These are phyloP conservation scores for Lucinisca nassula DNA, from an alignment of 2,888 invertebrate species.

Conservation along the genomic window DNA sequence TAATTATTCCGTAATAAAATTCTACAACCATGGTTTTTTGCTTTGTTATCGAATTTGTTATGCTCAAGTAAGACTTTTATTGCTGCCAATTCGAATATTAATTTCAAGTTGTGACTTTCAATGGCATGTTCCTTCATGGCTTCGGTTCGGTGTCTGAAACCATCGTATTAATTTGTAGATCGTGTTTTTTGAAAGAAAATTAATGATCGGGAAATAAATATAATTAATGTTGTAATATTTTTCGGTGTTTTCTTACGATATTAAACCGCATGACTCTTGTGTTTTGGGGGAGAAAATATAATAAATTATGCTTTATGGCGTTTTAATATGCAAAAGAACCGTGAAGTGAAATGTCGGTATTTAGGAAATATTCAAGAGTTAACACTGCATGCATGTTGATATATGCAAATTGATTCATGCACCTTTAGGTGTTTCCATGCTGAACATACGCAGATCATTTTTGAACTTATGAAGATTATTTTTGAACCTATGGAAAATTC, in stretches of 20 bases:
- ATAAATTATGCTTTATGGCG: conserved; percentile 52
- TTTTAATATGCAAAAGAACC: conserved; percentile 14
- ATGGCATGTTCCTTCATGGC: background rate
- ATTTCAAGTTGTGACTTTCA: background rate
- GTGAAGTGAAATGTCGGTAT: background rate
- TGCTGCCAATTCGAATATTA: background rate
- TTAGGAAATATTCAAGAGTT: too few relatives aligned
- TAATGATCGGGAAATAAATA: conserved; percentile 34
- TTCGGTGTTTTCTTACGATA: conserved; percentile 6
- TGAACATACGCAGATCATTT: too few relatives aligned
- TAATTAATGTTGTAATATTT: conserved; percentile 47
- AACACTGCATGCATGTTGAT: too few relatives aligned
- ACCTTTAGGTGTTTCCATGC: too few relatives aligned
- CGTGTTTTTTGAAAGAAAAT: conserved; percentile 25
- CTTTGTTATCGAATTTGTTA: background rate
- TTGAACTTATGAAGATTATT: too few relatives aligned
- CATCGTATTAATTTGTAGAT: background rate
- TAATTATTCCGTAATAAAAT: background rate
- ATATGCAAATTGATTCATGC: too few relatives aligned
- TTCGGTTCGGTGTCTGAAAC: background rate
- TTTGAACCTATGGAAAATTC: too few relatives aligned
- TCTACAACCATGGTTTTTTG: background rate
- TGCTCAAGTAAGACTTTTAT: background rate
- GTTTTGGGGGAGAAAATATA: conserved; percentile 25
- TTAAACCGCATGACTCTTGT: conserved; percentile 47